Conservation (phyloP, 1,140 invertebrate genomes). For the Bombus superbus region DNA sequence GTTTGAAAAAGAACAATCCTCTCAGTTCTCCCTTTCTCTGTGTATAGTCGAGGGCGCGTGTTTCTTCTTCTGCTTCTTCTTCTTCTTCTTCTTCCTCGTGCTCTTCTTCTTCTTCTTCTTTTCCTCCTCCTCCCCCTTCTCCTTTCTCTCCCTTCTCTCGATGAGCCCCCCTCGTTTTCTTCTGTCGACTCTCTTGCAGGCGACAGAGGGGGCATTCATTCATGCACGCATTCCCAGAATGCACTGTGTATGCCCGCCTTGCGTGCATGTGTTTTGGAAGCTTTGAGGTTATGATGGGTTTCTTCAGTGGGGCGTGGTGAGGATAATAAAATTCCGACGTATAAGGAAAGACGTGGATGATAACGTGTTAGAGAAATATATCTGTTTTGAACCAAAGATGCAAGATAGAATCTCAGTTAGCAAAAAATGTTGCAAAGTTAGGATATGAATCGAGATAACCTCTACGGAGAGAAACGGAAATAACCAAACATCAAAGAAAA, state of each 20-base stretch:
- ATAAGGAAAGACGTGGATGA: background rate
- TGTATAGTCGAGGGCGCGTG: background rate
- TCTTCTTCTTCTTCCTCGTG: background rate
- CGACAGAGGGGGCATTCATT: slow-evolving; percentile 78
- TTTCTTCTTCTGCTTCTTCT: slow-evolving; percentile 14
- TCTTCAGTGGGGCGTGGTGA: background rate
- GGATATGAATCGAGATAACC: too few relatives aligned
- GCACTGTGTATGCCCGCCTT: slow-evolving; percentile 32
- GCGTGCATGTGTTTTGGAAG: slow-evolving; percentile 24
- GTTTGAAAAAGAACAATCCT: slow-evolving; percentile 69
- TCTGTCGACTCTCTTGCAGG: slow-evolving; percentile 39
- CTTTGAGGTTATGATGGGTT: background rate
- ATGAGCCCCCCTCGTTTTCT: slow-evolving; percentile 23
- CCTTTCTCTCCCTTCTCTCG: background rate
- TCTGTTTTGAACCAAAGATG: too few relatives aligned
- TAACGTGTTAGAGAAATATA: too few relatives aligned
- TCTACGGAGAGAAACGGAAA: too few relatives aligned
- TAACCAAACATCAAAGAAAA: background rate
- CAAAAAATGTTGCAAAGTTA: too few relatives aligned
- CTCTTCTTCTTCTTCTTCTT: slow-evolving; percentile 5
- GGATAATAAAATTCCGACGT: background rate
- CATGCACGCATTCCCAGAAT: slow-evolving; percentile 78
- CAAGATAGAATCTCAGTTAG: too few relatives aligned
- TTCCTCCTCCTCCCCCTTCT: background rate
- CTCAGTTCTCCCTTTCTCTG: slow-evolving; percentile 21